These are phyloP conservation scores for Ursus arctos DNA, from an alignment of 2,113 vertebrate species.

Conservation along the genomic window DNA sequence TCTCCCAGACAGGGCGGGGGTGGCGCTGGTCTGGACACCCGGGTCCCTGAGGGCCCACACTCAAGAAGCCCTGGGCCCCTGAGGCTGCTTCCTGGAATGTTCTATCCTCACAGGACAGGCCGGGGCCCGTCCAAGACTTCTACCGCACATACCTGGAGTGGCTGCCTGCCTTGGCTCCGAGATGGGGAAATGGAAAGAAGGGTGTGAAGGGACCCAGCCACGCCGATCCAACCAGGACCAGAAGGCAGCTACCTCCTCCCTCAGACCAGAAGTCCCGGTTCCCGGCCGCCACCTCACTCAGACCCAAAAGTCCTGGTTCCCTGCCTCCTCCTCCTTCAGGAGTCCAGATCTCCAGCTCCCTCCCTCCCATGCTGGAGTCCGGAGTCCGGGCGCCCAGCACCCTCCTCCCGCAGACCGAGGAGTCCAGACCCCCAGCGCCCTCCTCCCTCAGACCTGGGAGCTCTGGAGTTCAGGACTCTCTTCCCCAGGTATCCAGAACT, in stretches of 20 bases:
- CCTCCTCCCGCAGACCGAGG: background rate
- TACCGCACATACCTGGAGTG: conserved; percentile 77
- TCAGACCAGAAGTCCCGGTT: background rate
- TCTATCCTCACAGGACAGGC: conserved; percentile 77
- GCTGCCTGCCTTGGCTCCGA: conserved; percentile 63
- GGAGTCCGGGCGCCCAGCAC: background rate
- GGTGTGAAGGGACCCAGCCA: background rate
- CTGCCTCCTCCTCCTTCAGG: background rate
- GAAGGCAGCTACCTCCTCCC: background rate
- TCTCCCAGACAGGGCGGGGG: conserved; percentile 66
- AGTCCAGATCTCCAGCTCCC: background rate
- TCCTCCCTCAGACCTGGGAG: background rate
- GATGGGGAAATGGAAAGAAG: conserved; percentile 47
- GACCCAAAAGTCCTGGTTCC: background rate
- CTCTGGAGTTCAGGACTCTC: background rate
- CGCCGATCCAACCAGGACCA: background rate
- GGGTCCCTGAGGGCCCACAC: conserved; percentile 63
- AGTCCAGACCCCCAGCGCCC: background rate
- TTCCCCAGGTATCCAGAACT: background rate
- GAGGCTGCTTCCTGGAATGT: conserved; percentile 81
- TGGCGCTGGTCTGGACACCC: conserved; percentile 70
- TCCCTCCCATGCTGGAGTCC: background rate
- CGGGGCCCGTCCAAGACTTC: conserved; percentile 77
- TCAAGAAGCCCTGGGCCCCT: conserved; percentile 70
- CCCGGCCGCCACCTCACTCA: background rate